Evolutionary conservation across 2,797 vertebrate genomes (phyloP).

Genomic region (Oreonectes daqikongensis): DNA sequence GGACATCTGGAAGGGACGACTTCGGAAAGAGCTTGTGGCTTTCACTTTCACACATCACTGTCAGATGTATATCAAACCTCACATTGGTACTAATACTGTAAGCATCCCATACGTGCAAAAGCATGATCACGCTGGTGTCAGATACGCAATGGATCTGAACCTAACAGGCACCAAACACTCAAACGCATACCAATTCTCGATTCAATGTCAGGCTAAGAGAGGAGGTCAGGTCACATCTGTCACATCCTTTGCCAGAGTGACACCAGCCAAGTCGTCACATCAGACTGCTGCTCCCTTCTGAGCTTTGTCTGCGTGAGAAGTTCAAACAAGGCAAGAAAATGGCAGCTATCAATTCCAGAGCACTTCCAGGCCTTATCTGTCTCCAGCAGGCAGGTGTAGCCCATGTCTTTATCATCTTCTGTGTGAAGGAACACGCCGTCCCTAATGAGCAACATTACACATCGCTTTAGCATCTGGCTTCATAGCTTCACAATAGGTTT

Average conservation of each 20-base stretch:
- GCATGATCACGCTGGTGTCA: not conserved
- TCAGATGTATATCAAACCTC: not conserved
- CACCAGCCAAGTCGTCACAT: slow-evolving; percentile 21
- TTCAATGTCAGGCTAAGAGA: slow-evolving; percentile 10
- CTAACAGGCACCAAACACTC: slow-evolving; percentile 6
- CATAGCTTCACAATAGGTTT: not conserved
- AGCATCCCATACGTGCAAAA: not conserved
- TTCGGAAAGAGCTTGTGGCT: slow-evolving; percentile 20
- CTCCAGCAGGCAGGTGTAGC: slow-evolving; percentile 9
- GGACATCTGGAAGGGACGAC: slow-evolving; percentile 57
- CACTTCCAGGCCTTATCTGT: not conserved
- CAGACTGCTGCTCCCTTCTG: slow-evolving; percentile 13
- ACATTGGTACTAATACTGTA: not conserved
- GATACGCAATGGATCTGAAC: not conserved
- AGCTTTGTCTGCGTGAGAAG: not conserved
- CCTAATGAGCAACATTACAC: slow-evolving; percentile 1
- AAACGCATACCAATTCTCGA: slow-evolving; percentile 33
- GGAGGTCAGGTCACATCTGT: slow-evolving; percentile 32
- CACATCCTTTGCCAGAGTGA: slow-evolving; percentile 14
- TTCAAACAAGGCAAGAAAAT: slow-evolving; percentile 16
- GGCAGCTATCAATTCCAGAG: slow-evolving; percentile 19
- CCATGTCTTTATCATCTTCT: slow-evolving; percentile 14
- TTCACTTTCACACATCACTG: not conserved
- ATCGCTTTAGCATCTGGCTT: slow-evolving; percentile 1
- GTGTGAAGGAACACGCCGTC: not conserved